These are phyloP conservation scores for Andrena minutula DNA, from an alignment of 2,888 invertebrate genomes.

Conservation along the genomic window DNA sequence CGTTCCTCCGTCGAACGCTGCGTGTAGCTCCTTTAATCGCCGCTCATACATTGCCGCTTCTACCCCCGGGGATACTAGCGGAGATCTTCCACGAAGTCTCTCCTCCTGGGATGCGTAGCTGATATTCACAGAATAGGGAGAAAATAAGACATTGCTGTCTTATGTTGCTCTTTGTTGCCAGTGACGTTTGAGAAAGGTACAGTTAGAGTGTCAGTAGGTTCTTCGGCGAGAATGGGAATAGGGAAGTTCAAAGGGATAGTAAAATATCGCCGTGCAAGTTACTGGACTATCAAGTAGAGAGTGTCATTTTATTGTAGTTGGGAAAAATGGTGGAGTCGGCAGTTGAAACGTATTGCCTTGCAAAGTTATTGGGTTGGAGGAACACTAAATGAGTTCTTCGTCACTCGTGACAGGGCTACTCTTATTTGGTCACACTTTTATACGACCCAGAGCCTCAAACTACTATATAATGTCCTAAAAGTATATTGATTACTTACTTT, in stretches of 20 bases:
- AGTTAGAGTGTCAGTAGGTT: neutral
- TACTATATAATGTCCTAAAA: no score
- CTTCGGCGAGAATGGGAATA: neutral
- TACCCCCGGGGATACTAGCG: conserved; percentile 15
- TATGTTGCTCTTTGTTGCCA: neutral
- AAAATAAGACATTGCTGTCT: conserved; percentile 3
- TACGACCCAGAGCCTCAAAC: no score
- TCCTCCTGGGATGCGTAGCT: conserved; percentile 25
- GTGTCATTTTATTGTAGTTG: no score
- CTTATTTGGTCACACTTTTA: no score
- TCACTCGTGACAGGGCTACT: no score
- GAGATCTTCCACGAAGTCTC: conserved; percentile 47
- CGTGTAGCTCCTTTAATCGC: conserved; percentile 63
- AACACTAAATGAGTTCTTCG: no score
- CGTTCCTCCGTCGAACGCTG: conserved; percentile 49
- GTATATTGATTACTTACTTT: no score
- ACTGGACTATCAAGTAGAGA: no score
- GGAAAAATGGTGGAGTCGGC: no score
- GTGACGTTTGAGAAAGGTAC: neutral
- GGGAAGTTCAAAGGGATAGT: neutral
- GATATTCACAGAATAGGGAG: conserved; percentile 22
- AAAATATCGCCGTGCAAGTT: conserved; percentile 3
- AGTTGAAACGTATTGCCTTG: no score
- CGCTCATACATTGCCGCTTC: conserved; percentile 54
- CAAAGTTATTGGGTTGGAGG: no score